Conservation (phyloP, 37 sponge, comb jelly and placozoan species). For the Beroe ovata region DNA sequence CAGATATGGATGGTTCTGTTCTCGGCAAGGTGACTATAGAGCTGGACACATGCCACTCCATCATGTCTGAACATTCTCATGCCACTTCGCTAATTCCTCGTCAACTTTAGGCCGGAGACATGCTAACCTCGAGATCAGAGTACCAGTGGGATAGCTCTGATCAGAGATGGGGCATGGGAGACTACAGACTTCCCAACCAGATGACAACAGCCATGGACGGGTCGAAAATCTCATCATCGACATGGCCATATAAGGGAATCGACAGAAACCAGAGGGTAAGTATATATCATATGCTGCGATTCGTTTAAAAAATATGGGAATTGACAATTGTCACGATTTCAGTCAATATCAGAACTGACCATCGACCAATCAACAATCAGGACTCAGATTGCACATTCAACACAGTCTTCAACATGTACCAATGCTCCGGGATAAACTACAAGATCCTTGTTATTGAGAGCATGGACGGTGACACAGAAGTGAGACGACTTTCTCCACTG, state of each 20-base stretch:
- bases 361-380: too few species aligned
- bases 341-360: too few species aligned
- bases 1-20: slow-evolving; percentile 78
- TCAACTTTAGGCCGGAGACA: slow-evolving; percentile 30
- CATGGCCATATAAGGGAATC: slow-evolving; percentile 82
- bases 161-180: slow-evolving; percentile 79
- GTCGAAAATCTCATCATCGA: slow-evolving; percentile 27
- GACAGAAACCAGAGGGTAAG: slow-evolving; percentile 59
- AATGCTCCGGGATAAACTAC: slow-evolving; percentile 76
- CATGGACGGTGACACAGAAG: slow-evolving; percentile 90
- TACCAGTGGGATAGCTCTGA: slow-evolving; percentile 82
- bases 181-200: slow-evolving; percentile 83
- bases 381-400: slow-evolving; percentile 74
- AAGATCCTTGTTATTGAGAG: slow-evolving; percentile 91
- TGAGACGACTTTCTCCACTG: slow-evolving; percentile 84
- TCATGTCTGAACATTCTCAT: too few species aligned
- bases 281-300: too few species aligned
- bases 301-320: too few species aligned
- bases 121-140: slow-evolving; percentile 78
- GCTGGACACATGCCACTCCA: too few species aligned
- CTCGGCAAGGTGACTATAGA: slow-evolving; percentile 66
- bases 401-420: slow-evolving; percentile 77
- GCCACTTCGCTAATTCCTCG: too few species aligned
- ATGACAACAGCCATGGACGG: slow-evolving; percentile 77
- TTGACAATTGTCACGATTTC: too few species aligned